Base-by-base conservation (phyloP, 1,140 invertebrate species). In the Hirudo medicinalis region DNA sequence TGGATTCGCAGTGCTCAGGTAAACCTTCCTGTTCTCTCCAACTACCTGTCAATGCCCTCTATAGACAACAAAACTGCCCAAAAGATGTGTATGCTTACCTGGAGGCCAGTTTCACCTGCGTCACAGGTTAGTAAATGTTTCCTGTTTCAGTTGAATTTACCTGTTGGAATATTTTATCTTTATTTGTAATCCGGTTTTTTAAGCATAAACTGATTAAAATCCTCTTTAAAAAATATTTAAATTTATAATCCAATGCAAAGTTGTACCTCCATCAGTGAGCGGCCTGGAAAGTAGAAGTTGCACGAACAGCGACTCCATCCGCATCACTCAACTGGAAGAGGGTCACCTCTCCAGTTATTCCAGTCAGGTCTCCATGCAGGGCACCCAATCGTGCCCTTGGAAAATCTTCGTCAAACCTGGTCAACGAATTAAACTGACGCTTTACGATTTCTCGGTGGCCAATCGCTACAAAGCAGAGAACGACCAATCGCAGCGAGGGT, bases 391-490 rank as follows among this genome's bases (percentile, higher is more conserved):
- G 25, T 74, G 73, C 55, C 73, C 73, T 13, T 74, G 73, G 73
- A 22, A n/a, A 9, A 49, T 74, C 29, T n/a, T 27, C 11, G 60
- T 71, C 29, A 29, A 32, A 20, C 55, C 70, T 8, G 73, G 73
- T 36, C 73, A 74, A 27, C 73, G 70, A 57, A 71, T 74, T 43
- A 71, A 74, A 53, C 29, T 74, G 17, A 71, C 36, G 2, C 60
- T 72, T 22, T 27, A 43, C 17, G 71, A 72, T n/a, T 72, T 72
- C 49, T 54, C 70, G 29, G 53, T 70, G 20, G 43, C 36, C 69
- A 49, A 49, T 25, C 32, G 22, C 11, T 53, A 25, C 49, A 49
- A 53, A 17, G 3, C n/a, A 49, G 49, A 25, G 4, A 15, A 3
- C 22, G 57, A 63, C 29, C 57, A 63, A 22, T 25, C 22, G 22